Evolutionary conservation across 1,140 invertebrate genomes (phyloP).

Genomic region (Lamellibrachia luymesi): DNA sequence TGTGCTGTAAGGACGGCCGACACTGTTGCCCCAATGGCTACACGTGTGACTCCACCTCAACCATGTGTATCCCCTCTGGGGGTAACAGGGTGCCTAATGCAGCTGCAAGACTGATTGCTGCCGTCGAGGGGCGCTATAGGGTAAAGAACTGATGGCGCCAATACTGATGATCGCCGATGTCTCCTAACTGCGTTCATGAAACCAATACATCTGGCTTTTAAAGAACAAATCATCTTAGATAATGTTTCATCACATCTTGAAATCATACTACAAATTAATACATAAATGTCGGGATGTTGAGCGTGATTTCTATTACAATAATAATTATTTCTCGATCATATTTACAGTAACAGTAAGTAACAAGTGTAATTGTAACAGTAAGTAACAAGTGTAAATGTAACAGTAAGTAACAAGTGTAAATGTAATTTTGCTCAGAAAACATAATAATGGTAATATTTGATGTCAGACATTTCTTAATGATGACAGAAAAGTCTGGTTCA

Average conservation of each 20-base stretch:
- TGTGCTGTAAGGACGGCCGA: conserved; percentile 42
- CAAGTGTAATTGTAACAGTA: conserved; percentile 18
- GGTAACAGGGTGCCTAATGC: neutral
- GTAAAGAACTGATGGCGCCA: neutral
- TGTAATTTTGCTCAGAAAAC: neutral
- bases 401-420: too few species aligned
- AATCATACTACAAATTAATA: neutral
- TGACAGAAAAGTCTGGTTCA: neutral
- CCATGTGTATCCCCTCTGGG: neutral
- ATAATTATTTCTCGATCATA: neutral
- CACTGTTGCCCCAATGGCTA: conserved; percentile 48
- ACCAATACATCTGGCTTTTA: neutral
- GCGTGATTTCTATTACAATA: neutral
- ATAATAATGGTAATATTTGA: neutral
- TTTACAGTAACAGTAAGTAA: neutral
- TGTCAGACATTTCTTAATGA: neutral
- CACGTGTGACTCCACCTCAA: conserved; percentile 38
- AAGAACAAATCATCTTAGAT: neutral
- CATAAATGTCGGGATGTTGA: neutral
- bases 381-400: neutral
- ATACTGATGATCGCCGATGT: neutral
- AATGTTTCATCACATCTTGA: neutral
- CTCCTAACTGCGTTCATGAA: neutral
- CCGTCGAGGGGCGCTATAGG: neutral
- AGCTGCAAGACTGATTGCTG: neutral